phyloP scores from a whole-genome alignment of 2,888 invertebrate species.

The Mythimna pallens region DNA sequence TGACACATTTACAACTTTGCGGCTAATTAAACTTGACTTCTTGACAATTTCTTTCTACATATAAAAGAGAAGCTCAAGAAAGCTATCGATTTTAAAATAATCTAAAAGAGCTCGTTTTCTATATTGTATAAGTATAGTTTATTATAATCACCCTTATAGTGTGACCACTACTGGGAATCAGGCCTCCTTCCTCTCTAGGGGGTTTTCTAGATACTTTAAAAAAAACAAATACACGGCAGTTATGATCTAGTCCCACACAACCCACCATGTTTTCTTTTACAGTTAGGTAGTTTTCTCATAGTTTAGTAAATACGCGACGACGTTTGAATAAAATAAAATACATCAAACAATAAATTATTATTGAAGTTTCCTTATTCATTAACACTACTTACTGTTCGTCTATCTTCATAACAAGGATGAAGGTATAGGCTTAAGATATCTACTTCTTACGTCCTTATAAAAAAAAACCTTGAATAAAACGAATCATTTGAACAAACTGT shows the following conservation, averaged over 20 bases:
- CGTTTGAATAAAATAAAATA: conserved; percentile 35
- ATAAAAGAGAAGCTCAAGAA: too few relatives aligned
- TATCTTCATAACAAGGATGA: conserved; percentile 34
- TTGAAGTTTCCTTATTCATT: conserved; percentile 29
- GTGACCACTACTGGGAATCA: too few relatives aligned
- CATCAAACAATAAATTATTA: conserved; percentile 44
- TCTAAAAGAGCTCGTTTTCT: too few relatives aligned
- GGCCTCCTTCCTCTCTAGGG: too few relatives aligned
- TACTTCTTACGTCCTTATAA: conserved; percentile 1
- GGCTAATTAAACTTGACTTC: too few relatives aligned
- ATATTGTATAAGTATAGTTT: too few relatives aligned
- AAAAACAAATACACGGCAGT: background rate
- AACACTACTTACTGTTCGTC: conserved; percentile 30
- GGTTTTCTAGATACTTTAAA: background rate
- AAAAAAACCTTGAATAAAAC: conserved; percentile 2
- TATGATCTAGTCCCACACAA: background rate
- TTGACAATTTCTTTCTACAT: too few relatives aligned
- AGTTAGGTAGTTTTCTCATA: conserved; percentile 15
- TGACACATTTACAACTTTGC: background rate
- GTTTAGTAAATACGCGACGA: conserved; percentile 26
- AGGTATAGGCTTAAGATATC: background rate
- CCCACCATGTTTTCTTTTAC: conserved; percentile 13
- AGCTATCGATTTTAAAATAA: too few relatives aligned
- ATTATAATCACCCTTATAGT: too few relatives aligned
- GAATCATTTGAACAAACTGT: conserved; percentile 7